Percentiles rank a stretch among this genome's conserved stretches.
phyloP scores from a whole-genome alignment of 1,140 invertebrate species.

The Magallana gigas region DNA sequence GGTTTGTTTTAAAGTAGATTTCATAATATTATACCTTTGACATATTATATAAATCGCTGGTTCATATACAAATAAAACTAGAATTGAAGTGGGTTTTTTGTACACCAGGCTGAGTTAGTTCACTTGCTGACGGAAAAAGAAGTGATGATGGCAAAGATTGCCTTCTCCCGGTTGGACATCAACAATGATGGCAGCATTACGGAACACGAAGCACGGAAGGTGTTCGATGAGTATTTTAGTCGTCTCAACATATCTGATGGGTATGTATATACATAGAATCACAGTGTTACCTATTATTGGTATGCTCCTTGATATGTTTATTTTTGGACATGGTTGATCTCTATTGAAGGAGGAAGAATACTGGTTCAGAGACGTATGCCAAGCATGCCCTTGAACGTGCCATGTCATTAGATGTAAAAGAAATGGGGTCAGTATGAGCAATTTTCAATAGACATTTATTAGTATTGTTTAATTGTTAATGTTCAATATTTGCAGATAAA shows the following conservation, averaged over 20 bases:
- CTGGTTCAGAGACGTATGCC: background rate
- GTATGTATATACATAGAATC: background rate
- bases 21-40: too few species aligned
- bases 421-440: constrained; percentile 8
- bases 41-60: too few species aligned
- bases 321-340: background rate
- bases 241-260: constrained; percentile 34
- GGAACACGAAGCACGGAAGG: constrained; percentile 51
- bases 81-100: too few species aligned
- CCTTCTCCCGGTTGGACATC: constrained; percentile 56
- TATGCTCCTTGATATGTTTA: background rate
- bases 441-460: too few species aligned
- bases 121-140: constrained; percentile 63
- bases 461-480: too few species aligned
- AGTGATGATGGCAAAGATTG: constrained; percentile 48
- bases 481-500: too few species aligned
- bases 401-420: constrained; percentile 1
- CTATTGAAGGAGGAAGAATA: background rate
- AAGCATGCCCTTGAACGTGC: background rate
- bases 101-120: constrained; percentile 50
- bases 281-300: background rate
- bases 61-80: too few species aligned
- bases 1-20: constrained; percentile 1
- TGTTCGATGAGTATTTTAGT: constrained; percentile 55
- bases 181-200: constrained; percentile 56